Conservation (phyloP, 2,797 vertebrate genomes). For the Squalus acanthias region DNA sequence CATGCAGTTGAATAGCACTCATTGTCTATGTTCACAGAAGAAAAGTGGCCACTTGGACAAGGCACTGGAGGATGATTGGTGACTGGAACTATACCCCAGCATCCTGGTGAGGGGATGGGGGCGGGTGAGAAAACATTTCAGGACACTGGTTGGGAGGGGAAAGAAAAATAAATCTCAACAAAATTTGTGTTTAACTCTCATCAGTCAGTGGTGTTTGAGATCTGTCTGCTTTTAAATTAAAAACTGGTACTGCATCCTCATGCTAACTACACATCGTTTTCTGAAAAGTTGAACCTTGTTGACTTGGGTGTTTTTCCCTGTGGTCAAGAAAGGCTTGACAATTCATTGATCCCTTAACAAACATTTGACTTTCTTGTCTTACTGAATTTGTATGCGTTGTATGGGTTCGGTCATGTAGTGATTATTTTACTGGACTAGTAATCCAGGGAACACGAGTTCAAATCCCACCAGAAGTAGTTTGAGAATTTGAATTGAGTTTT, state of each 20-base stretch:
- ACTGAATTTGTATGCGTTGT: neutral
- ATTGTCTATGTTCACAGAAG: no score
- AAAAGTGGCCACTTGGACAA: neutral
- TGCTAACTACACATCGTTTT: neutral
- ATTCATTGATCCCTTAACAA: neutral
- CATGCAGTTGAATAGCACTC: neutral
- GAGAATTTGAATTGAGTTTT: neutral
- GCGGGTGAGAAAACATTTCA: neutral
- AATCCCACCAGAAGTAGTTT: neutral
- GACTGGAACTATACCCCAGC: neutral
- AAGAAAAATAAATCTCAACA: neutral
- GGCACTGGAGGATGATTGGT: neutral
- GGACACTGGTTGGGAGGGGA: neutral
- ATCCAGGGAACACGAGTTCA: neutral
- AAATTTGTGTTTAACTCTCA: no score
- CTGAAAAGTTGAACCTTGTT: neutral
- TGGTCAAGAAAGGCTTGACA: neutral
- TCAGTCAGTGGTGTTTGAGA: neutral
- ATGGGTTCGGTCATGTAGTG: neutral
- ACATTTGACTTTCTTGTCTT: neutral
- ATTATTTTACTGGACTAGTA: neutral
- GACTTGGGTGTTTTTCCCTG: neutral
- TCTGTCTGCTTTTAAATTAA: neutral
- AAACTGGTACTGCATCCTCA: neutral
- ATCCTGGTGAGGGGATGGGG: neutral